These are phyloP conservation scores for Bambusicola thoracicus DNA, from an alignment of 2,113 vertebrate genomes.

Conservation along the genomic window DNA sequence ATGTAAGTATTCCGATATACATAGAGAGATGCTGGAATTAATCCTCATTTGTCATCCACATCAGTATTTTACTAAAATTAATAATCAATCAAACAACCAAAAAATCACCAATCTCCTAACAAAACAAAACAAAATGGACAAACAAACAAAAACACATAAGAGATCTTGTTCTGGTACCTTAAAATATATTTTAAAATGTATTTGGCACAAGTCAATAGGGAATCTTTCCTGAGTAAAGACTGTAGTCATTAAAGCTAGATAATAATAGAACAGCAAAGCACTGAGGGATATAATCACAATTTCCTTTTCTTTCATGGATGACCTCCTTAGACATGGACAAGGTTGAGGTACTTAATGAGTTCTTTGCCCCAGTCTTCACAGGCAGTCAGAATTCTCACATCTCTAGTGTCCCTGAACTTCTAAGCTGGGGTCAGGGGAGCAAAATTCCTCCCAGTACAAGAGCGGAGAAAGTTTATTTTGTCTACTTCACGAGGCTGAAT, in stretches of 20 bases:
- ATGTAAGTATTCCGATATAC: neutral
- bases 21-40: neutral
- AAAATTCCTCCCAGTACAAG: no score
- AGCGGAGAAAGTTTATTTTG: no score
- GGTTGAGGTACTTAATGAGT: no score
- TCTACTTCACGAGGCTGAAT: no score
- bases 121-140: neutral
- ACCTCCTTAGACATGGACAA: no score
- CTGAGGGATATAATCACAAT: neutral
- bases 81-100: neutral
- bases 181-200: neutral
- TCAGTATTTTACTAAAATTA: neutral
- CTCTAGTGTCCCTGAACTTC: no score
- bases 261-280: neutral
- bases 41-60: neutral
- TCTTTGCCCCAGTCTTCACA: no score
- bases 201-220: neutral
- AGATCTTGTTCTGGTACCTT: neutral
- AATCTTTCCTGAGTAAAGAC: neutral
- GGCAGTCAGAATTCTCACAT: no score
- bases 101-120: neutral
- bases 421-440: no score
- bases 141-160: neutral
- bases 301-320: neutral
- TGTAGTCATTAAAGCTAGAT: neutral